A percentile compares a stretch with the other conserved stretches of the same genome.
phyloP scores from a whole-genome alignment of 2,797 vertebrate genomes.

The Simalia tracyae region DNA sequence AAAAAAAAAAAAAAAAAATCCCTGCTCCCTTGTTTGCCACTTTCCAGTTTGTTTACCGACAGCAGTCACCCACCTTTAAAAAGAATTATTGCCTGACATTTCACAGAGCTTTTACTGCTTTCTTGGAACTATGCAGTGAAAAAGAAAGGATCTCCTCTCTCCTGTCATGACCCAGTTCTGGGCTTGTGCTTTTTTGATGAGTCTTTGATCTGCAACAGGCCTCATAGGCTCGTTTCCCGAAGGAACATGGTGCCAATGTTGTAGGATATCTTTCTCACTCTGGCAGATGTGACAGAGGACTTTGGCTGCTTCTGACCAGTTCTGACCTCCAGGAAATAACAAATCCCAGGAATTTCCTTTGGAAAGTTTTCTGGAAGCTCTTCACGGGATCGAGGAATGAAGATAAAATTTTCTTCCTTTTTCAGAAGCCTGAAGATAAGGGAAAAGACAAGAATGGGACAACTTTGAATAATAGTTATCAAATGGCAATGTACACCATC shows the following conservation, averaged over 20 bases:
- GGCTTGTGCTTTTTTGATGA: conserved; percentile 80
- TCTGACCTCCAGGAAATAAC: conserved; percentile 96
- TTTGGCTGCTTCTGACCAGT: conserved; percentile 85
- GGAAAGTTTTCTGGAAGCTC: conserved; percentile 99
- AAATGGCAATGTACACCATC: not conserved
- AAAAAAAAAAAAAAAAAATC: not conserved
- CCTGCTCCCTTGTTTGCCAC: conserved; percentile 11
- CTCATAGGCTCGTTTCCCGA: conserved; percentile 97
- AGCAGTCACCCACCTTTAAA: conserved; percentile 66
- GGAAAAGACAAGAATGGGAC: not conserved
- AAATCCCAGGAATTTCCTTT: conserved; percentile 96
- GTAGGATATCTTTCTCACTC: conserved; percentile 95
- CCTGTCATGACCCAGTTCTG: conserved; percentile 69
- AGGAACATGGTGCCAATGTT: conserved; percentile 99
- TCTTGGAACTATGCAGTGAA: conserved; percentile 63
- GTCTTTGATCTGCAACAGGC: conserved; percentile 73
- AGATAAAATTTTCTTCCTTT: conserved; percentile 90
- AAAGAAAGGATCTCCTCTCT: conserved; percentile 64
- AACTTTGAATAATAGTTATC: not conserved
- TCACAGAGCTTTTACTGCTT: conserved; percentile 69
- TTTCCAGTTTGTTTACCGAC: conserved; percentile 52
- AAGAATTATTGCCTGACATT: conserved; percentile 79
- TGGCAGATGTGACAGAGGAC: conserved; percentile 85
- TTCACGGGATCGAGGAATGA: conserved; percentile 92
- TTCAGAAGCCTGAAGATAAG: conserved; percentile 85